A percentile compares a stretch with the other conserved stretches of the same genome.
phyloP scores from a whole-genome alignment of 2,888 invertebrate species.

The Odontomyia ornata region DNA sequence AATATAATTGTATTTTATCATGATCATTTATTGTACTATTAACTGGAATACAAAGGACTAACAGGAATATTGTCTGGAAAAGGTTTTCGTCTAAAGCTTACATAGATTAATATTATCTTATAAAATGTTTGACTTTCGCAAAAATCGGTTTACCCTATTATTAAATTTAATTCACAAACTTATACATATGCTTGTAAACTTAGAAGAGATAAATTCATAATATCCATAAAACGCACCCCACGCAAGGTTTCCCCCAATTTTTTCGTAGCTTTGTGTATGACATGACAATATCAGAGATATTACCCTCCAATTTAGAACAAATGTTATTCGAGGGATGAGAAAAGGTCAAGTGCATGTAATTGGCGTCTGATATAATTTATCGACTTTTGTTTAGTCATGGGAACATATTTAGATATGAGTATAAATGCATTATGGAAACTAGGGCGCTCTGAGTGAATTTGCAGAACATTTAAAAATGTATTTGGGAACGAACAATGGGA shows the following conservation, averaged over 20 bases:
- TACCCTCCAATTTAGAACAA: constrained; percentile 30
- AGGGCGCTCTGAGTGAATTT: neutral
- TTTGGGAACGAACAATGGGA: too few species aligned
- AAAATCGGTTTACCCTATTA: too few species aligned
- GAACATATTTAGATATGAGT: neutral
- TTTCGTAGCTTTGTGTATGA: constrained; percentile 4
- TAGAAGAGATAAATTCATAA: constrained; percentile 37
- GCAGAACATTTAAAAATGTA: too few species aligned
- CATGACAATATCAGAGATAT: constrained; percentile 17
- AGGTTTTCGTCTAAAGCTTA: too few species aligned
- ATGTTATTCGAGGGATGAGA: constrained; percentile 27
- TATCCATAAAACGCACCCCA: constrained; percentile 36
- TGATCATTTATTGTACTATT: too few species aligned
- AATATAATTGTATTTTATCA: too few species aligned
- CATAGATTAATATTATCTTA: too few species aligned
- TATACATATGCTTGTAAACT: too few species aligned
- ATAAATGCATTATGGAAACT: neutral
- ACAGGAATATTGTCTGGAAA: too few species aligned
- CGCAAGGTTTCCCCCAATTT: constrained; percentile 5
- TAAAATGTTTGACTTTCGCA: too few species aligned
- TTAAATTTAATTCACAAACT: too few species aligned
- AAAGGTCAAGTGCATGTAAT: constrained; percentile 42
- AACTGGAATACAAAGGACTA: too few species aligned
- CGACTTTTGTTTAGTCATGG: constrained; percentile 36
- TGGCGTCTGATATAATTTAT: constrained; percentile 41